These are phyloP conservation scores for Calephelis perditalis DNA, from an alignment of 2,888 invertebrate species.

Conservation along the genomic window DNA sequence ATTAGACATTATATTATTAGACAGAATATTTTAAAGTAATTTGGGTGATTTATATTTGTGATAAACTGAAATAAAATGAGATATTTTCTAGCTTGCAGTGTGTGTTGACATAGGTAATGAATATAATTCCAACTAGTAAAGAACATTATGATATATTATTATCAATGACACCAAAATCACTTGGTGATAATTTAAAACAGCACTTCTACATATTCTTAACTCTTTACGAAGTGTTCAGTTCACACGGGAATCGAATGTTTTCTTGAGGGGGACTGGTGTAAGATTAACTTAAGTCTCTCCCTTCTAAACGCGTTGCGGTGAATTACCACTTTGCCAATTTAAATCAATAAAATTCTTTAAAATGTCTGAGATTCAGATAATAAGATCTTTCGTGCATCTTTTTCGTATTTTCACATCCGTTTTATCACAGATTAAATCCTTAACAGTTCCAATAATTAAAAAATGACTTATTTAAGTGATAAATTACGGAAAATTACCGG, in stretches of 20 bases:
- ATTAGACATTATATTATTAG: no score
- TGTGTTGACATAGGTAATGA: no score
- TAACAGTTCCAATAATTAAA: no score
- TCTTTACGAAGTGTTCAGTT: conserved; percentile 38
- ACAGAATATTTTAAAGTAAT: no score
- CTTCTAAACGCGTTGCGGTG: conserved; percentile 30
- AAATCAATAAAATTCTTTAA: conserved; percentile 20
- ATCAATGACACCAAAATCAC: no score
- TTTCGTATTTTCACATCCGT: neutral
- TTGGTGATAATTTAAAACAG: neutral
- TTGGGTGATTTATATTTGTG: no score
- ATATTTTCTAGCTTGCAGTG: neutral
- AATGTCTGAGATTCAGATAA: conserved; percentile 7
- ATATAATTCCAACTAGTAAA: no score
- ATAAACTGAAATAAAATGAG: neutral
- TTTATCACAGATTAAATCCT: no score
- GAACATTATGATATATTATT: no score
- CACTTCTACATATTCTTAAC: conserved; percentile 23
- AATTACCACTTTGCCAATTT: conserved; percentile 28
- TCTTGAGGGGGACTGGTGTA: conserved; percentile 57
- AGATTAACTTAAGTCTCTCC: conserved; percentile 39
- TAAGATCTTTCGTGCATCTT: neutral
- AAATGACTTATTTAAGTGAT: no score
- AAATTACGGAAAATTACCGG: no score
- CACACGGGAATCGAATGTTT: conserved; percentile 68